Evolutionary conservation across 1,140 invertebrate species (phyloP), one percentile per base, ranked within the genome.

Genomic region (Adoxophyes honmai): DNA sequence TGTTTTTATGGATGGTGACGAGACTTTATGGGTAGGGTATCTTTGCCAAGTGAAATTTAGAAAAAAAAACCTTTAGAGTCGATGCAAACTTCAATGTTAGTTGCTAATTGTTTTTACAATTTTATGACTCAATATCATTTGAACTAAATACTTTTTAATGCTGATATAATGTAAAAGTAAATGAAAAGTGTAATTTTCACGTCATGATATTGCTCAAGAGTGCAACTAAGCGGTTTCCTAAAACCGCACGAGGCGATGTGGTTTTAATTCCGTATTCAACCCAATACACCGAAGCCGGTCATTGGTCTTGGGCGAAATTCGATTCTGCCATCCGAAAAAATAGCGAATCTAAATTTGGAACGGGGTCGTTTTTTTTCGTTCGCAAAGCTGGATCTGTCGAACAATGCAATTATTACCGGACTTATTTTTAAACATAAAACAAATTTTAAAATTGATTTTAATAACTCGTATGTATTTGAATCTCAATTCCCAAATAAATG

Each of bases 201-300:
- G 21, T 28, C 21, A 28, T 28, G n/a, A 48, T 48, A 33, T 33
- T 48, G 18, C 16, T 28, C n/a, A 48, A 48, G n/a, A 48, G 21
- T 48, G 14, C 39, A 44, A 44, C 15, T 13, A 11, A 14, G 42
- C 21, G 42, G 42, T 48, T 33, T 28, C 10, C 18, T 5, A 13
- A 48, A 48, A 48, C 21, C 42, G 7, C 42, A 33, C 10, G 3
- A 11, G 21, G 10, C 42, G 42, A 28, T 7, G 4, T n/a, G 42
- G 18, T 48, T 48, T 18, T 21, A 28, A 48, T 48, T 48, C n/a
- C 39, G 16, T 44, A 48, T 48, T 21, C 21, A 48, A 21, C n/a
- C 21, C 4, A 9, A 28, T 21, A 48, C 42, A n/a, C n/a, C 42
- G 11, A 28, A 11, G 15, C 16, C 42, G 42, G 42, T 48, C 18